Evolutionary conservation across 2,113 vertebrate genomes (phyloP), one percentile per base, ranked within the genome.

Genomic region (Vulpes ferrilata): DNA sequence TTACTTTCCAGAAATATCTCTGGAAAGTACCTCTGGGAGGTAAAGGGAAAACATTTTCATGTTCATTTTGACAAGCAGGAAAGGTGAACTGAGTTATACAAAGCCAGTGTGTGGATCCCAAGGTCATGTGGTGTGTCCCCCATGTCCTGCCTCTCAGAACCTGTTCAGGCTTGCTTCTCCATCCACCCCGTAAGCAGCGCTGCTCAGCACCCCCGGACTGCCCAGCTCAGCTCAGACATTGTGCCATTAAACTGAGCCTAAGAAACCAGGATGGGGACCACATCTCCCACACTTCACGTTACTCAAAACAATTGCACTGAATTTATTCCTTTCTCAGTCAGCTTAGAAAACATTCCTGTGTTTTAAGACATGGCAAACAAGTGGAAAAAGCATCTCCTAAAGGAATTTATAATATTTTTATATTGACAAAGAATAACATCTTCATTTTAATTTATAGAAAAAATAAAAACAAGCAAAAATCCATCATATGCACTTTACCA

Each of bases 361-460:
- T 95, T 67, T 62, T 48, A 87, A 87, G 59, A n/a, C 62, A 84
- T 74, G 76, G 55, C 30, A 88, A 93, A 43, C 2, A 32, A 55
- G 7, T 4, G 13, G 22, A 48, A 13, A 51, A 79, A n/a, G n/a
- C 65, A 85, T 25, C 43, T 95, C 86, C 76, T 91, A 38, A 80
- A 53, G 60, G n/a, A 91, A 85, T 48, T 85, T 11, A 43, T 32
- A 62, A 53, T 32, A 32, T 11, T 51, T 80, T 76, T 35, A 55
- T 25, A 76, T 20, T 76, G 85, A 91, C 64, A 81, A 88, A 90
- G 69, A 62, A 88, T 43, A 93, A 74, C n/a, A 35, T 78, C 73
- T 95, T 65, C n/a, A 64, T 81, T 88, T 86, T 71, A 53, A 81
- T 65, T 23, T 78, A 43, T 76, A 90, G 67, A 35, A 32, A 59